A percentile compares a stretch with the other conserved stretches of the same genome.
Evolutionary conservation across 1,140 invertebrate genomes (phyloP).

Genomic region (Drosophila tsacasi): DNA sequence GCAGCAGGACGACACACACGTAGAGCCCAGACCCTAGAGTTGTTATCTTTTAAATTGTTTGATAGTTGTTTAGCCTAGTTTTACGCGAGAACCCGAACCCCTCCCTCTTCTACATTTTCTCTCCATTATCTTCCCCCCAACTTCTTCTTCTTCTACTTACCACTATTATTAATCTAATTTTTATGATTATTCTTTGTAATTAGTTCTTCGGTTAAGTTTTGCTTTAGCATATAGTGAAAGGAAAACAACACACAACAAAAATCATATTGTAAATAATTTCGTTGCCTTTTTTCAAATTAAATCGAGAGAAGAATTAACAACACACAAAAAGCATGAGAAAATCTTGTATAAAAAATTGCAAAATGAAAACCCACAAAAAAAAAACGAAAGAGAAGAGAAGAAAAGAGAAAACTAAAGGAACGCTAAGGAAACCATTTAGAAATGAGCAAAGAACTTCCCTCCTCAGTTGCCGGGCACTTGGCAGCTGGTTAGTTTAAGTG

Average conservation of each 20-base stretch:
- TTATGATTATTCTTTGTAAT: conserved; percentile 50
- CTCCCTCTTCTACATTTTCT: conserved; percentile 24
- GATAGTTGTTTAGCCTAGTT: conserved; percentile 57
- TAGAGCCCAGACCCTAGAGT: conserved; percentile 38
- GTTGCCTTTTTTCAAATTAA: conserved; percentile 70
- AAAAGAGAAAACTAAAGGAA: conserved; percentile 36
- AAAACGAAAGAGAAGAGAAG: conserved; percentile 2
- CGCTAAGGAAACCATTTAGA: conserved; percentile 71
- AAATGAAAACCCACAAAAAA: conserved; percentile 59
- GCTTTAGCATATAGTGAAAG: conserved; percentile 29
- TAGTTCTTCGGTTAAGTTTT: conserved; percentile 47
- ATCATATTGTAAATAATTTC: conserved; percentile 80
- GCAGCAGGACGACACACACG: background rate
- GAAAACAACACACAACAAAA: conserved; percentile 43
- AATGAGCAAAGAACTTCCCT: conserved; percentile 80
- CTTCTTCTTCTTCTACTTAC: conserved; percentile 29
- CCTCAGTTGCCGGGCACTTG: conserved; percentile 72
- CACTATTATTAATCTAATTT: conserved; percentile 14
- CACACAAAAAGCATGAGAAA: conserved; percentile 45
- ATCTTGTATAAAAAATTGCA: conserved; percentile 56
- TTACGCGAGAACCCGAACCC: conserved; percentile 17
- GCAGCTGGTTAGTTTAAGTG: conserved; percentile 77
- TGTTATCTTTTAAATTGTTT: conserved; percentile 62
- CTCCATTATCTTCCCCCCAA: too few relatives aligned
- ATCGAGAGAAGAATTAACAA: conserved; percentile 38